Base-by-base conservation (phyloP, 2,797 vertebrate species). In the Morelia viridis region DNA sequence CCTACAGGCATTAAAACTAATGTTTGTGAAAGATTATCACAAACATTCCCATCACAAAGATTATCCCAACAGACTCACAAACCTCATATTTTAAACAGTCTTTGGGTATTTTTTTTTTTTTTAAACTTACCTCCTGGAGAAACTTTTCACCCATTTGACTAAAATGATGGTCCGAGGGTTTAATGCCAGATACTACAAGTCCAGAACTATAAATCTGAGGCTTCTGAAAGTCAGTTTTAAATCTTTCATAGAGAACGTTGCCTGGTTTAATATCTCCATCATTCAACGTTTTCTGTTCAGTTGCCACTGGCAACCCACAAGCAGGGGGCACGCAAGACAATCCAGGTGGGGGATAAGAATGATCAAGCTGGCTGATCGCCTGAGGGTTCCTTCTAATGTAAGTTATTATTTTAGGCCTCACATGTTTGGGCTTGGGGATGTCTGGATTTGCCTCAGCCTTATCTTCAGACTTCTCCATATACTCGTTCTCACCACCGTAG, bases 341-440 rank as follows among this genome's bases (percentile, higher is more conserved):
- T 10, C 97, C 97, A 0, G 98, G 90, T 0, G 97, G 96, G 0
- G 98, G 97, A 24, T 98, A 96, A 0, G 98, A 92, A 0, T 96
- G 80, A 1, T 98, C 98, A 0, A 97, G 96, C 89, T 97, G 98
- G 60, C 97, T 95, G 28, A 98, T 98, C 0, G 97, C 95, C 93
- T 98, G 98, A 6, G 98, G 98, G 91, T 95, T 98, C 94, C 98
- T 99, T 83, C 99, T 97, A 15, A 99, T 98, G 24, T 98, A 99
- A 0, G 99, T 99, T 95, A 99, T 99, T 94, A 99, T 99, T 97
- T 99, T 99, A 64, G 99, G 99, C 80, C 99, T 97, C 87, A 99
- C 98, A 0, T 98, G 98, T 96, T 99, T 99, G 93, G 98, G 98
- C 91, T 98, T 99, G 50, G 98, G 98, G 97, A 98, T 22, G 24